A percentile compares a stretch with the other conserved stretches of the same genome.
These are phyloP conservation scores for Ceratina calcarata DNA, from an alignment of 1,140 invertebrate species.

Conservation along the genomic window DNA sequence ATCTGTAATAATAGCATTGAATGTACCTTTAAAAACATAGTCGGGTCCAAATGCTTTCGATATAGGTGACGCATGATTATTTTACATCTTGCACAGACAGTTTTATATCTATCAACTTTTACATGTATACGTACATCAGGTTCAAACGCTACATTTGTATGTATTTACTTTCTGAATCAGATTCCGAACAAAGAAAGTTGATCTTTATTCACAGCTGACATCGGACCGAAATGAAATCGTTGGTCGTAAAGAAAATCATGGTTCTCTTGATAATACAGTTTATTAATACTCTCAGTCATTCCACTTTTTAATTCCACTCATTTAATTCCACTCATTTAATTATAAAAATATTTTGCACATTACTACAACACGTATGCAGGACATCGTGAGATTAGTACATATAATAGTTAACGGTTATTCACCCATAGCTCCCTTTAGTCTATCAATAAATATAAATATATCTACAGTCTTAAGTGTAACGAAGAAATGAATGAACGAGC, in stretches of 20 bases:
- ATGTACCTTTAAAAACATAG: neutral
- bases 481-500: neutral
- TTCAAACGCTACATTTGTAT: too few species aligned
- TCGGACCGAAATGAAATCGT: too few species aligned
- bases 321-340: neutral
- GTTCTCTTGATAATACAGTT: too few species aligned
- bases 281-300: too few species aligned
- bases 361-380: neutral
- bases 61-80: neutral
- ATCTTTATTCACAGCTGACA: too few species aligned
- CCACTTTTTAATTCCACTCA: neutral
- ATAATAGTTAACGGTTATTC: neutral
- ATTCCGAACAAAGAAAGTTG: too few species aligned
- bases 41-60: neutral
- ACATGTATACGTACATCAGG: too few species aligned
- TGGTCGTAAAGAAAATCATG: neutral
- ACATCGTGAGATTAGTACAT: neutral
- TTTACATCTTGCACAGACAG: neutral
- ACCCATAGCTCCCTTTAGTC: constrained; percentile 11
- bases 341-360: constrained; percentile 9
- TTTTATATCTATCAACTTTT: too few species aligned
- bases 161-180: too few species aligned
- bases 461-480: constrained; percentile 46
- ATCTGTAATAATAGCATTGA: neutral
- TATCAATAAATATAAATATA: constrained; percentile 44